Evolutionary conservation across 1,140 invertebrate genomes (phyloP), one percentile per base, ranked within the genome.

Genomic region (Atta colombica): DNA sequence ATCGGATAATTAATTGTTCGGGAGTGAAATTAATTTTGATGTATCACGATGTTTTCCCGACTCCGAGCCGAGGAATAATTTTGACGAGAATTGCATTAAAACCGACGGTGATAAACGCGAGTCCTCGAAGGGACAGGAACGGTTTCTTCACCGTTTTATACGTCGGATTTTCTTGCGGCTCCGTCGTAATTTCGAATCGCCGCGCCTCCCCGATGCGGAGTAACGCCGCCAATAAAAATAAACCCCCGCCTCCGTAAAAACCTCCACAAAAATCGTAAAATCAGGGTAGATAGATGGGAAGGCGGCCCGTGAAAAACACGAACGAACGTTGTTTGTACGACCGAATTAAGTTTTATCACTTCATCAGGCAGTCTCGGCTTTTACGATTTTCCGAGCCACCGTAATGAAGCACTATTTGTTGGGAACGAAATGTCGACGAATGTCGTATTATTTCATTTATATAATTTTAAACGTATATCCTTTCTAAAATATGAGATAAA

Each of bases 261-360:
- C 65, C 18, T 16, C 25, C 39, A n/a, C 39, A 51, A 49, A 78
- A 78, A 78, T 66, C 80, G 80, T 84, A 84, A 84, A 84, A 74
- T 18, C 55, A 10, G 53, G 39, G 39, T 39, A n/a, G 45, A 3
- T 7, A 25, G 68, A 49, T 49, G 60, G 16, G 3, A 31, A 31
- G 25, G 16, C 31, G 51, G 28, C 14, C 5, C 53, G 35, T 53
- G 80, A 75, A 74, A 84, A 84, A 63, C 55, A 74, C 58, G 69
- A 16, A 12, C 49, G n/a, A 39, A 39, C 39, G 80, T 63, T 84
- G 69, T 84, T 84, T 84, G 55, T 74, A 63, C 39, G 55, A 51
- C 78, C n/a, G 69, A 84, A 75, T 84, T 75, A 84, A 84, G 80
- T 84, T 84, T 84, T 84, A 84, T 84, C 58, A 84, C 69, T 84